Conservation (phyloP, 92 coral and sea anemone genomes). For the Meandrina meandrites region DNA sequence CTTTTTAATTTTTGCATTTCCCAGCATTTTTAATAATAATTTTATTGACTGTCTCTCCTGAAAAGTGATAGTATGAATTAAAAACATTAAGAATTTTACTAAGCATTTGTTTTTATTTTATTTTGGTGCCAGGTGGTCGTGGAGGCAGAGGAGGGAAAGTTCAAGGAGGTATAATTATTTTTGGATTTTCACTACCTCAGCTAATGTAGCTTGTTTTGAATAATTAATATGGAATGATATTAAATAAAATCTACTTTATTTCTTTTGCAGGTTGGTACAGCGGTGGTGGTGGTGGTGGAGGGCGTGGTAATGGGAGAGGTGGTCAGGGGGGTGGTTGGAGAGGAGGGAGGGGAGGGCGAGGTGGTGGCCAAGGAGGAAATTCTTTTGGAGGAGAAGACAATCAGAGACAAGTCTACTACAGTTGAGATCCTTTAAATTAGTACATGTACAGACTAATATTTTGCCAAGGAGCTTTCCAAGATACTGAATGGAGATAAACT, state of each 20-base stretch:
- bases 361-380: conserved; percentile 56
- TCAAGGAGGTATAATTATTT: conserved; percentile 57
- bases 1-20: too few relatives aligned
- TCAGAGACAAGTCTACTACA: conserved; percentile 58
- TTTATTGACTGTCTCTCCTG: too few relatives aligned
- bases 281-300: conserved; percentile 50
- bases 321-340: conserved; percentile 53
- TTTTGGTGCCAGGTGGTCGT: conserved; percentile 20
- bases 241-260: too few relatives aligned
- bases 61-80: too few relatives aligned
- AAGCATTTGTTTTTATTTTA: not conserved
- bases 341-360: conserved; percentile 46
- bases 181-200: not conserved
- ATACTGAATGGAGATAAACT: not conserved
- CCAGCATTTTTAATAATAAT: too few relatives aligned
- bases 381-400: conserved; percentile 46
- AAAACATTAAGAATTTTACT: too few relatives aligned
- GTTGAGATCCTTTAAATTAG: conserved; percentile 33
- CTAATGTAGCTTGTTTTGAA: not conserved
- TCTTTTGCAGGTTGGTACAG: conserved; percentile 19
- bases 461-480: not conserved
- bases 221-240: not conserved
- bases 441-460: not conserved
- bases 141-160: conserved; percentile 62
- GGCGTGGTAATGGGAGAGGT: conserved; percentile 10